Conservation (phyloP, 2,113 vertebrate species). For the Taxidea taxus region DNA sequence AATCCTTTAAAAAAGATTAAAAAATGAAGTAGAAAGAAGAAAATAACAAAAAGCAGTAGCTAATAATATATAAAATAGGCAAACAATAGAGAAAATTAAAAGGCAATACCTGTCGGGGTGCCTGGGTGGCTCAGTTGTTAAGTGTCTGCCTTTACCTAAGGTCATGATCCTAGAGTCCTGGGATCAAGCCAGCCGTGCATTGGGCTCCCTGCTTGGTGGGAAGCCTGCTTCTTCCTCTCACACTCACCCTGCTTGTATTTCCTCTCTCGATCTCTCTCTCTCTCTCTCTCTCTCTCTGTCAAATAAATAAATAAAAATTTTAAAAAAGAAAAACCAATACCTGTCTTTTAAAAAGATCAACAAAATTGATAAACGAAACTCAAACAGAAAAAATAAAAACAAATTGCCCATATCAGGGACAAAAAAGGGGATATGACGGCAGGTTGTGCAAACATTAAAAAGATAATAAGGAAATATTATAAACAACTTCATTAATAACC, state of each 20-base stretch:
- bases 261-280: too few relatives aligned
- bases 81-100: not conserved
- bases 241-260: too few relatives aligned
- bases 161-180: too few relatives aligned
- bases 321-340: not conserved
- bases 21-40: not conserved
- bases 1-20: too few relatives aligned
- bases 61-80: not conserved
- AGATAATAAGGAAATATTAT: not conserved
- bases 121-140: too few relatives aligned
- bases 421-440: not conserved
- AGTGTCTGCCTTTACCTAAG: too few relatives aligned
- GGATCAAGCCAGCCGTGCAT: too few relatives aligned
- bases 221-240: too few relatives aligned
- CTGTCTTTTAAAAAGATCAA: not conserved
- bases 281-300: too few relatives aligned
- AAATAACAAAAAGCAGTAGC: not conserved
- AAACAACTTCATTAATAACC: not conserved
- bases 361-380: not conserved
- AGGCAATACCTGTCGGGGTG: not conserved
- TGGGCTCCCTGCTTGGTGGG: too few relatives aligned
- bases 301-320: too few relatives aligned
- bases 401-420: not conserved
- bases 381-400: not conserved
- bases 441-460: not conserved